Evolutionary conservation across 2,797 vertebrate genomes (phyloP), one percentile per base, ranked within the genome.

Genomic region (Rhodeus uyekii): DNA sequence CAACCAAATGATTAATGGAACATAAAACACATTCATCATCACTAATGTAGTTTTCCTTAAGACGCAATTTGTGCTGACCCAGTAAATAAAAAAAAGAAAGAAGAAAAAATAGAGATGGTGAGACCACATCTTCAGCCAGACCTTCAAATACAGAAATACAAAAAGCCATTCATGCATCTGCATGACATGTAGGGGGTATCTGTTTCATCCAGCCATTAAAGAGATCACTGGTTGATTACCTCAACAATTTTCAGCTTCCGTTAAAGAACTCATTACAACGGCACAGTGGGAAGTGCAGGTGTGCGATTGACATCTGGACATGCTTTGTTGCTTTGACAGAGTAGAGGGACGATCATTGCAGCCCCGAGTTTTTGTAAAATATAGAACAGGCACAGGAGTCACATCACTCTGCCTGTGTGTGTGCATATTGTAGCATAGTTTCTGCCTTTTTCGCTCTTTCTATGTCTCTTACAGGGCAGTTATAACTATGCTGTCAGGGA

Each of bases 1-100:
- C 88, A 85, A 74, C 68, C 74, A 24, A 64, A 88, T 93, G 92
- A 94, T 92, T 92, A 92, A 93, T 92, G 91, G 90, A 90, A 90
- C 90, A 68, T 88, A 91, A 87, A 89, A 88, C 89, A 89, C 92
- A 91, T 93, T 92, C 80, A 93, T 93, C 93, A 93, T 92, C 81
- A 83, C 89, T 90, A 90, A 92, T 88, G 91, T 91, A 90, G 89
- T 87, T 89, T 90, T 93, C 87, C 87, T 90, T 90, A 91, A 89
- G 89, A 91, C 79, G 60, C 61, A 87, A 88, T 90, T 90, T 91
- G 89, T 89, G 90, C 90, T 92, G 91, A 92, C 82, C 60, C 65
- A 68, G 65, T 61, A 53, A 78, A 75, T 79, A 44, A 46, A 55
- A 34, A 76, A 76, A 36, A 80, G 24, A 39, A 19, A 12, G 27